Conservation (phyloP, 2,113 vertebrate species). For the Ameiurus melas region DNA sequence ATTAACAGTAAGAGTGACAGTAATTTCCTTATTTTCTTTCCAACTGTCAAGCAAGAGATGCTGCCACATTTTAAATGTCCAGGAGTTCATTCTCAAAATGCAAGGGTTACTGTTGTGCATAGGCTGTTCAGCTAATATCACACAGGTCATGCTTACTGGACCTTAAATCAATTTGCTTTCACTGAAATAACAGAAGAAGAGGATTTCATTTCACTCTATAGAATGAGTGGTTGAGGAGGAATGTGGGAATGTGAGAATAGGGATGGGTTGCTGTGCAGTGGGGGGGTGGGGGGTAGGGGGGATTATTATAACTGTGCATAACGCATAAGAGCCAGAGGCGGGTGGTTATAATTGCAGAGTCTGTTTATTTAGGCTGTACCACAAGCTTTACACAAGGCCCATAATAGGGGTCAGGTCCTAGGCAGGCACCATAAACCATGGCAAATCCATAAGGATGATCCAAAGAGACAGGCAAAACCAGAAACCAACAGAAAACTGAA, state of each 20-base stretch:
- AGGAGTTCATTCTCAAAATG: background rate
- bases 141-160: background rate
- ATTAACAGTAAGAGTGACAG: slow-evolving; percentile 12
- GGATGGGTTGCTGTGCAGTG: background rate
- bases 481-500: background rate
- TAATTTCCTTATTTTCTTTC: background rate
- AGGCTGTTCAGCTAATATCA: background rate
- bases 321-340: background rate
- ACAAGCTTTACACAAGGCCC: background rate
- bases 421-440: background rate
- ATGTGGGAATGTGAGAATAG: slow-evolving; percentile 9
- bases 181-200: background rate
- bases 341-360: slow-evolving; percentile 20
- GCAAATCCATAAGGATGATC: slow-evolving; percentile 9
- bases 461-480: background rate
- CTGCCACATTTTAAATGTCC: background rate
- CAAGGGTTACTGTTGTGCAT: background rate
- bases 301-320: background rate
- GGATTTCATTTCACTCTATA: slow-evolving; percentile 5
- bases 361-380: slow-evolving; percentile 23
- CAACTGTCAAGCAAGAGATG: background rate
- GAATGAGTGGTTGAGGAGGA: background rate
- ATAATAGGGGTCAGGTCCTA: background rate
- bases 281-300: background rate
- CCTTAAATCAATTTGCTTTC: background rate